Evolutionary conservation across 1,140 invertebrate species (phyloP).

Genomic region (Druon quercuslanigerum): DNA sequence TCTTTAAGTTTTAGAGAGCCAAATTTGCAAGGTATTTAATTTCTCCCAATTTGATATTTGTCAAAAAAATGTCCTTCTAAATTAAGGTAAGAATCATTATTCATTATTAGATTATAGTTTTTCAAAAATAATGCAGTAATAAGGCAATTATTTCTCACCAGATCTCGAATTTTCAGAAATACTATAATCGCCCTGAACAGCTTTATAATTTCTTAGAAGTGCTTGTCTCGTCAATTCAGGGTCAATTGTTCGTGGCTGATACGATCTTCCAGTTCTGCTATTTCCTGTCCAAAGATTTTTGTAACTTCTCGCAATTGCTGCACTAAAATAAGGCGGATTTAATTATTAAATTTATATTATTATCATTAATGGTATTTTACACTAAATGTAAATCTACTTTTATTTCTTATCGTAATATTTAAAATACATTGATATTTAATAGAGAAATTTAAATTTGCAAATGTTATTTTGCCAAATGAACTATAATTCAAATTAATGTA

Average conservation of each 20-base stretch:
- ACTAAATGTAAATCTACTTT: too few species aligned
- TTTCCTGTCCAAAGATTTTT: constrained; percentile 78
- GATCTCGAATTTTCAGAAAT: constrained; percentile 64
- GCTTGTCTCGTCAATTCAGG: constrained; percentile 83
- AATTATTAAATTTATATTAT: neutral
- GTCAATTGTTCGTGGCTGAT: constrained; percentile 79
- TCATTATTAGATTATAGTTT: neutral
- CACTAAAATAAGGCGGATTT: constrained; percentile 71
- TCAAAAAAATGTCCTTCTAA: neutral
- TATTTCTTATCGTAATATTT: too few species aligned
- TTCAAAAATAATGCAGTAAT: too few species aligned
- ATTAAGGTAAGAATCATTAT: neutral
- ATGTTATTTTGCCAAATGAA: neutral
- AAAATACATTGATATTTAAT: neutral
- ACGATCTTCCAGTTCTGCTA: constrained; percentile 78
- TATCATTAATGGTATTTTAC: too few species aligned
- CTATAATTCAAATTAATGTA: neutral
- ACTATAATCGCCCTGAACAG: constrained; percentile 65
- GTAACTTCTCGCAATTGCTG: constrained; percentile 80
- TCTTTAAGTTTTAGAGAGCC: too few species aligned
- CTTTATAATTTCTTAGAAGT: constrained; percentile 76
- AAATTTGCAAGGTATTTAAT: too few species aligned
- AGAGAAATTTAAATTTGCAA: neutral
- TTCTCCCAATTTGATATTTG: too few species aligned
- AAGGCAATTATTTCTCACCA: constrained; percentile 51